Conservation (phyloP, 1,140 invertebrate genomes). For the Hestina assimilis region DNA sequence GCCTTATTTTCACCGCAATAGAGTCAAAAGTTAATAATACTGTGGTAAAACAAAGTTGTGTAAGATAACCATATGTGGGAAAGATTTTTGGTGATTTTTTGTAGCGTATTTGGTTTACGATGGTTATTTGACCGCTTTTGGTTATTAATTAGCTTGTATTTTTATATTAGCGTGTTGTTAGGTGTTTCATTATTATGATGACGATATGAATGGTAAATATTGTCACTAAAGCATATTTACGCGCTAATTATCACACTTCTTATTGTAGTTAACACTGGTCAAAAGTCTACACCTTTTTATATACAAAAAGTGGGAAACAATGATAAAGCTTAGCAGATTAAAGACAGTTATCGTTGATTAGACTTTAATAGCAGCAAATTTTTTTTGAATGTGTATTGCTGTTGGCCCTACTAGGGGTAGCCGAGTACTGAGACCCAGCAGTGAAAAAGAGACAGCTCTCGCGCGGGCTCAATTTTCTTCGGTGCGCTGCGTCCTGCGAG, state of each 20-base stretch:
- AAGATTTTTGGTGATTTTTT: constrained; percentile 62
- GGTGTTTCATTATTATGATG: constrained; percentile 15
- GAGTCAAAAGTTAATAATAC: not conserved
- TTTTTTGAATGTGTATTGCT: too few relatives aligned
- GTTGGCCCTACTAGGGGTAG: too few relatives aligned
- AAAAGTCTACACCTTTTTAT: too few relatives aligned
- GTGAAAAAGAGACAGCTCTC: too few relatives aligned
- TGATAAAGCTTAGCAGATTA: too few relatives aligned
- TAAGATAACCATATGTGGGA: constrained; percentile 62
- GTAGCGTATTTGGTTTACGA: constrained; percentile 49
- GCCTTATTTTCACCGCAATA: constrained; percentile 22
- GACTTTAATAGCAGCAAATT: too few relatives aligned
- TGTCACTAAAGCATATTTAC: not conserved
- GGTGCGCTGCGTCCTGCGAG: too few relatives aligned
- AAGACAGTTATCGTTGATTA: too few relatives aligned
- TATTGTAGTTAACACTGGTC: too few relatives aligned
- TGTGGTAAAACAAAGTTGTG: constrained; percentile 23
- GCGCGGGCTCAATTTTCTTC: too few relatives aligned
- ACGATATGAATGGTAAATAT: constrained; percentile 12
- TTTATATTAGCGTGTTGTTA: constrained; percentile 48
- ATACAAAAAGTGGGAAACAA: too few relatives aligned
- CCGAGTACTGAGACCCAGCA: too few relatives aligned
- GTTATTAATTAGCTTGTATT: constrained; percentile 64
- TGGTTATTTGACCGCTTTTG: constrained; percentile 60
- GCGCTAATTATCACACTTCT: not conserved